Percentiles rank a stretch among this genome's conserved stretches.
Evolutionary conservation across 2,113 vertebrate species (phyloP).

Genomic region (Larimichthys crocea): DNA sequence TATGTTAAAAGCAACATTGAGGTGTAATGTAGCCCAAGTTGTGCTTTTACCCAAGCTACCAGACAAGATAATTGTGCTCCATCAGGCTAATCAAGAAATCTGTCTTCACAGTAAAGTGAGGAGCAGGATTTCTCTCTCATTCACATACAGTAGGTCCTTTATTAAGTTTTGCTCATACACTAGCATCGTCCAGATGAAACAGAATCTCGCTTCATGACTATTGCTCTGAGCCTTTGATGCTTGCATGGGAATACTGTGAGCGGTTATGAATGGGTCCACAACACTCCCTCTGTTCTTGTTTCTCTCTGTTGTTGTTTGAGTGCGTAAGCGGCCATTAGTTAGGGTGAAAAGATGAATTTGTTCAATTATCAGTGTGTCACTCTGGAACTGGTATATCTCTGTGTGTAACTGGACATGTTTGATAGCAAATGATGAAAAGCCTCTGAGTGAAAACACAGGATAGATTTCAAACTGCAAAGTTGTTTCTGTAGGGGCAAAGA

Average conservation of each 20-base stretch:
- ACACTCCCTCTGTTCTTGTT: conserved; percentile 40
- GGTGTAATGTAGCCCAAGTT: neutral
- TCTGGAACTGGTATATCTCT: neutral
- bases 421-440: neutral
- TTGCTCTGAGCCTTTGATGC: conserved; percentile 7
- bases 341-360: conserved; percentile 11
- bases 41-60: neutral
- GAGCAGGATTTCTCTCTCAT: too few species aligned
- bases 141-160: neutral
- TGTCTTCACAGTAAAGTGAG: neutral
- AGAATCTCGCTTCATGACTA: too few species aligned
- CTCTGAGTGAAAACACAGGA: neutral
- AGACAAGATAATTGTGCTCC: conserved; percentile 1
- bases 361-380: conserved; percentile 9
- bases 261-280: neutral
- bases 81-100: neutral
- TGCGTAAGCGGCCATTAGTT: neutral
- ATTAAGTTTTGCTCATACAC: neutral
- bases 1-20: neutral
- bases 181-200: too few species aligned
- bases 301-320: conserved; percentile 26
- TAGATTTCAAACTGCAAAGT: neutral
- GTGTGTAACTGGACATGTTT: conserved; percentile 1
- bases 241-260: neutral
- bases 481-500: neutral